Conservation (phyloP, 2,888 invertebrate species). For the Apoderus coryli region DNA sequence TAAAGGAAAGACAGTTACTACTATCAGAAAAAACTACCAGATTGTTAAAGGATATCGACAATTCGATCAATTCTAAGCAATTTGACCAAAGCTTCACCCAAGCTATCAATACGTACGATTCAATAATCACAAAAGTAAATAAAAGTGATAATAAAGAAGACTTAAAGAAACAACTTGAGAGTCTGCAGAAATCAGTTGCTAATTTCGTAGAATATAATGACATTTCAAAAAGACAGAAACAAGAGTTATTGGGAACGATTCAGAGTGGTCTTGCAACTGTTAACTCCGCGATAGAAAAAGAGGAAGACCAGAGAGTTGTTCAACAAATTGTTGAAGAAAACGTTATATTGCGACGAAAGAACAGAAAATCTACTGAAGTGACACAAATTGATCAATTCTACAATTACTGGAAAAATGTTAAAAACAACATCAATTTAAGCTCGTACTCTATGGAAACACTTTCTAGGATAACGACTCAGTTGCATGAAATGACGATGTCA, state of each 20-base stretch:
- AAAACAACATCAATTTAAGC: conserved; percentile 13
- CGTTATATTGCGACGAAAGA: conserved; percentile 12
- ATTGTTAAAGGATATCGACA: conserved; percentile 13
- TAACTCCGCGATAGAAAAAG: conserved; percentile 1
- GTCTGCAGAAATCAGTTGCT: conserved; percentile 14
- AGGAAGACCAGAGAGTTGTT: conserved; percentile 11
- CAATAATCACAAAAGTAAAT: conserved; percentile 16
- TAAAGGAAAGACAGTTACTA: conserved; percentile 13
- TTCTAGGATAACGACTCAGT: conserved; percentile 13
- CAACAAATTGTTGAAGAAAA: conserved; percentile 15
- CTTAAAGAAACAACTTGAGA: conserved; percentile 14
- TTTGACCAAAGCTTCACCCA: conserved; percentile 15
- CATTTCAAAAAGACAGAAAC: conserved; percentile 10
- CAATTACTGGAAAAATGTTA: conserved; percentile 15
- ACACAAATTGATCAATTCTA: conserved; percentile 15
- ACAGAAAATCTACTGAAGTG: conserved; percentile 13
- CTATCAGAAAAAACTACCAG: conserved; percentile 15
- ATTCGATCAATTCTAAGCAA: conserved; percentile 12
- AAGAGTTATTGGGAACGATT: conserved; percentile 10
- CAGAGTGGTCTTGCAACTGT: conserved; percentile 6
- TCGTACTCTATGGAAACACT: conserved; percentile 14
- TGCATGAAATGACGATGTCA: conserved; percentile 15
- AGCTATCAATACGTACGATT: conserved; percentile 15
- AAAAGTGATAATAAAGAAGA: conserved; percentile 13
- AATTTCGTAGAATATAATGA: conserved; percentile 14